Base-by-base conservation (phyloP, 2,888 invertebrate species). In the Drosophila mercatorum region DNA sequence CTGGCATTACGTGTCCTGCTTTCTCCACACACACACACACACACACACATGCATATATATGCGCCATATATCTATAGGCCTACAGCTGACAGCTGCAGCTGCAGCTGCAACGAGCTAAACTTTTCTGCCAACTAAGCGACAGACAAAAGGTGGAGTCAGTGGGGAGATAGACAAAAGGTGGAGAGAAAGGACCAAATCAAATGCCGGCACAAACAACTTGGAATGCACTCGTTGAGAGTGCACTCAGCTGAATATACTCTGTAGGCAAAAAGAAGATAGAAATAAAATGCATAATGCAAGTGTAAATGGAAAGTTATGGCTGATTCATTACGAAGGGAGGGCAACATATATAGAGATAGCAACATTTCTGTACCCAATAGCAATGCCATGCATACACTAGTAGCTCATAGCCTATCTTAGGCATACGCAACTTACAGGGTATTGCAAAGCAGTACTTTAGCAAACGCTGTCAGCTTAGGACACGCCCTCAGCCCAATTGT, bases 381-480 rank as follows among this genome's bases (percentile, higher is more conserved):
- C 12, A 12, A 6, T 6, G 11, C 2, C 1, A 34, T 52, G 5
- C 47, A 26, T 26, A 14, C 4, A 12, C 2, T 17, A n/a, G 3
- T 12, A 28, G 17, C 1, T 5, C 12, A 56, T 28, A 36, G n/a
- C 46, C 57, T 4, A 28, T 58, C 34, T 36, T 4, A 11, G 5
- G 7, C 26, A 12, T 12, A 22, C 22, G 22, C 22, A 2, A 6
- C n/a, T 34, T 34, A 49, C 56, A 74, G 75, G 62, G 59, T 60
- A 75, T 60, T 3, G 11, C 41, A 28, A 36, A 22, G 72, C 11
- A 57, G 77, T 57, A 40, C 77, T 71, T 70, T 55, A 58, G 2
- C 63, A 63, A 77, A 61, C 55, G 68, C 83, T 75, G 65, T 65
- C 77, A 83, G 77, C 89, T 88, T 86, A 67, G 75, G 75, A 83